A percentile compares a stretch with the other conserved stretches of the same genome.
phyloP scores from a whole-genome alignment of 2,797 vertebrate genomes.

The Enteromius viviparus region DNA sequence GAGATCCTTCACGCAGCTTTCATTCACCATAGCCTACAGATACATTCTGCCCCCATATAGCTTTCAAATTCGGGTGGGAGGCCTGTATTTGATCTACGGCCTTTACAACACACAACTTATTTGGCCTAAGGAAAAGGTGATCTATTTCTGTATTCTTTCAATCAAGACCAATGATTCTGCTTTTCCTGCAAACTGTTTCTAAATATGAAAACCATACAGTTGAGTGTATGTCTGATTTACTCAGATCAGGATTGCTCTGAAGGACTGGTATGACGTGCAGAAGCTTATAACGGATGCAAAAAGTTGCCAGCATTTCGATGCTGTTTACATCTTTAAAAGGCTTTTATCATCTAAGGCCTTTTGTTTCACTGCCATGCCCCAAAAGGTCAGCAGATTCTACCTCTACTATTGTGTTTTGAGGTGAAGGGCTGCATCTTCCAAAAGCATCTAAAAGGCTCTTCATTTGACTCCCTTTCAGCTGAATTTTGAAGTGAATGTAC shows the following conservation, averaged over 20 bases:
- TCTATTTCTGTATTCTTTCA: slow-evolving; percentile 28
- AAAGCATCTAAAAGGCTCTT: background rate
- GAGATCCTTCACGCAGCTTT: slow-evolving; percentile 75
- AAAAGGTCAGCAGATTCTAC: slow-evolving; percentile 38
- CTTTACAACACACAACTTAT: slow-evolving; percentile 81
- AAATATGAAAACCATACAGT: background rate
- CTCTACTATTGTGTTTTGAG: background rate
- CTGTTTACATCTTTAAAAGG: slow-evolving; percentile 56
- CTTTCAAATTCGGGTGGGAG: slow-evolving; percentile 87
- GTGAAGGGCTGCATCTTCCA: background rate
- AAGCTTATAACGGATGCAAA: slow-evolving; percentile 44
- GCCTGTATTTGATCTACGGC: slow-evolving; percentile 84
- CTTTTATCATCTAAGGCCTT: slow-evolving; percentile 60
- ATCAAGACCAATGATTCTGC: background rate
- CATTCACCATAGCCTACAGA: slow-evolving; percentile 73
- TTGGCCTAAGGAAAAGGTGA: slow-evolving; percentile 84
- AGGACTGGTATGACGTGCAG: slow-evolving; percentile 62
- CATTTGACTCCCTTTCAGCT: slow-evolving; percentile 45
- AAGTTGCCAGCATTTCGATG: slow-evolving; percentile 56
- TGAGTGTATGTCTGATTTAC: slow-evolving; percentile 56
- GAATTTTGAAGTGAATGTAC: slow-evolving; percentile 43
- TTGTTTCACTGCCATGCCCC: slow-evolving; percentile 58
- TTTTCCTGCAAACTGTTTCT: background rate
- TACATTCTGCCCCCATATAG: slow-evolving; percentile 83
- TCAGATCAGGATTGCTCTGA: slow-evolving; percentile 73